Percentiles rank a stretch among this genome's conserved stretches.
Conservation (phyloP, 2,113 vertebrate species). For the Cephalopterus ornatus region DNA sequence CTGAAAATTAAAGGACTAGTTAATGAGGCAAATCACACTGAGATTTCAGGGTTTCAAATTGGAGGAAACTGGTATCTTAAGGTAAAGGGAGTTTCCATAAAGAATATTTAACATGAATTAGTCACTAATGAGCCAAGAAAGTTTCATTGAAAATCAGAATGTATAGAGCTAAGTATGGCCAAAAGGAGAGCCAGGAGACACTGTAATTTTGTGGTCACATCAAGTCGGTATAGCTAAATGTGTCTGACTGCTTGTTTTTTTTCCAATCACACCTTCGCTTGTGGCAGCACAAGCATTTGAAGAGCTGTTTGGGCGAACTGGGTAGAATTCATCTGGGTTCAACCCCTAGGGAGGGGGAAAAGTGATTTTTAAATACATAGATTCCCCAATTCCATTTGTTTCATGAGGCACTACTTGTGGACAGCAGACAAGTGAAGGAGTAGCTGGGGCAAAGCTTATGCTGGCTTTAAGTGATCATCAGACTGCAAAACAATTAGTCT, state of each 20-base stretch:
- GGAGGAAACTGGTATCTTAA: neutral
- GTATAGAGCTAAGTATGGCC: neutral
- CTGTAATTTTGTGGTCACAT: neutral
- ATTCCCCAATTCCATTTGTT: accelerated
- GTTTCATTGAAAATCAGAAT: neutral
- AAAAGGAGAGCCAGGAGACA: accelerated
- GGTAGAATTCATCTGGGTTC: neutral
- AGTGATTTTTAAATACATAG: neutral
- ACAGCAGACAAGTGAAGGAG: neutral
- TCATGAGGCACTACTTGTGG: neutral
- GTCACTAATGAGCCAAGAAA: neutral
- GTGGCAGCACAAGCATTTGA: neutral
- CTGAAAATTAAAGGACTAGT: neutral
- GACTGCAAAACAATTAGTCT: neutral
- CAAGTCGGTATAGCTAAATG: neutral
- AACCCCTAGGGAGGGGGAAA: accelerated
- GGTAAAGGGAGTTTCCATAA: neutral
- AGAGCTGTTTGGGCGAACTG: neutral
- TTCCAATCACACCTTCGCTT: neutral
- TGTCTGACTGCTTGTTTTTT: neutral
- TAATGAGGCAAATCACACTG: neutral
- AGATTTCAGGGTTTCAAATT: neutral
- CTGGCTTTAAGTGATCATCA: neutral
- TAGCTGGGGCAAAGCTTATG: neutral
- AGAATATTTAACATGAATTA: neutral